Conservation (phyloP, 2,113 vertebrate genomes). For the Albula goreensis region DNA sequence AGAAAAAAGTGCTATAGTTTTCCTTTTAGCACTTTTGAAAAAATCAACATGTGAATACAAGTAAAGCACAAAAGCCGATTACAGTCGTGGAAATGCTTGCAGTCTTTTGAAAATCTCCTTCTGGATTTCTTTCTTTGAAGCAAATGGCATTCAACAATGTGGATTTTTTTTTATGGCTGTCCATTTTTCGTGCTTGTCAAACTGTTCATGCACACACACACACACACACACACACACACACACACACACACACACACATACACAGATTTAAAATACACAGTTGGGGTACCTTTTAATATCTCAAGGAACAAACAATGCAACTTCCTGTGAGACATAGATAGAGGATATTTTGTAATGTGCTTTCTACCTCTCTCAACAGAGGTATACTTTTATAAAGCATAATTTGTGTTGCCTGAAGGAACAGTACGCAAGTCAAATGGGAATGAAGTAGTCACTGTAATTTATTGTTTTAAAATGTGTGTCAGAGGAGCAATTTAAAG, state of each 20-base stretch:
- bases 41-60: background rate
- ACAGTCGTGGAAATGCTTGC: background rate
- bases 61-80: background rate
- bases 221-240: no score
- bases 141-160: background rate
- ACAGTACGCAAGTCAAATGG: no score
- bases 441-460: background rate
- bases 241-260: no score
- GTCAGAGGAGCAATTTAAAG: no score
- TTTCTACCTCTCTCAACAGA: background rate
- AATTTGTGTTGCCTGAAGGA: background rate
- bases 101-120: no score
- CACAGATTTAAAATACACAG: background rate
- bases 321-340: background rate
- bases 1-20: background rate
- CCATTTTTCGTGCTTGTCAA: no score
- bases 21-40: background rate
- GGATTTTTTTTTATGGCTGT: no score
- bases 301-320: background rate
- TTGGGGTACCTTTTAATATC: background rate
- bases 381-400: background rate
- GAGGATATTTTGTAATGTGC: background rate
- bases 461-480: background rate
- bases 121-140: background rate
- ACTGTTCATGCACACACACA: no score